Evolutionary conservation across 2,113 vertebrate genomes (phyloP).

Genomic region (Sturnus vulgaris): DNA sequence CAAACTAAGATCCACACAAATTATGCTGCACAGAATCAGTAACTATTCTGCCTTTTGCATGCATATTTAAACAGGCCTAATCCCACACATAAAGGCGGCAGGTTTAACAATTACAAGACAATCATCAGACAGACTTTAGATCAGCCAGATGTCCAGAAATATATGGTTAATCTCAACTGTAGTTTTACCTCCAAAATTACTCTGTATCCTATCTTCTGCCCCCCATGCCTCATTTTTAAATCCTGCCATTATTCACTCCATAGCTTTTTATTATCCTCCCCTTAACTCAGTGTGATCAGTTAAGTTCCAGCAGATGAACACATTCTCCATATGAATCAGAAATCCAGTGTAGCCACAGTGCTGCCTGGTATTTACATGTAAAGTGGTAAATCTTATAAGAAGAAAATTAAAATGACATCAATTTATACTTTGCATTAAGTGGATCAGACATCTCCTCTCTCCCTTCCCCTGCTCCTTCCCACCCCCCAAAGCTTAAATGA

Average conservation of each 20-base stretch:
- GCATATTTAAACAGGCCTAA: conserved; percentile 20
- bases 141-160: conserved; percentile 47
- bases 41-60: background rate
- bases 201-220: background rate
- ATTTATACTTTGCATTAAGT: conserved; percentile 55
- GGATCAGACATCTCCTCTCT: conserved; percentile 44
- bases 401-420: conserved; percentile 56
- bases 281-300: conserved; percentile 52
- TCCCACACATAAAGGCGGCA: background rate
- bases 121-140: background rate
- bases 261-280: conserved; percentile 52
- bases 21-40: background rate
- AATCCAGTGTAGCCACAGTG: background rate
- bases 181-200: conserved; percentile 3
- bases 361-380: conserved; percentile 57
- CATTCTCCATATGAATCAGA: conserved; percentile 26
- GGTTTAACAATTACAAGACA: conserved; percentile 38
- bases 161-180: conserved; percentile 16
- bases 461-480: background rate
- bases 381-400: conserved; percentile 53
- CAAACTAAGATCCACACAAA: background rate
- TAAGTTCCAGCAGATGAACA: conserved; percentile 50
- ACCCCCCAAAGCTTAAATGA: background rate
- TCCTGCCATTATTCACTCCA: conserved; percentile 51
- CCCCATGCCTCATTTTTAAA: conserved; percentile 39